Percentiles rank a stretch among this genome's conserved stretches.
Evolutionary conservation across 1,140 invertebrate genomes (phyloP).

Genomic region (Halesus radiatus): DNA sequence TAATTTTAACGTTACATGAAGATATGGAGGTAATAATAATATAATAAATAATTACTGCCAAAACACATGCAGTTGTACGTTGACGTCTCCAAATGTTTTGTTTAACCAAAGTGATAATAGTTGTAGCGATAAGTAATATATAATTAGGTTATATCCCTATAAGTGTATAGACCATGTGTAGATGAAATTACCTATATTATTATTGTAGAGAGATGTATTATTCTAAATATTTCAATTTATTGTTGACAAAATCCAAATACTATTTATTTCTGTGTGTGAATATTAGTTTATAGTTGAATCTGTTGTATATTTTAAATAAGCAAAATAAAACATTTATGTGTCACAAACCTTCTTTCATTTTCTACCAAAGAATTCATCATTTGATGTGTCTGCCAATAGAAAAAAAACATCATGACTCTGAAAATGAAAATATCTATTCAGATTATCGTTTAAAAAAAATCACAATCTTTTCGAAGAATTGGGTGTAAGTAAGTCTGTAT

Average conservation of each 20-base stretch:
- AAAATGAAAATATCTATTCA: no score
- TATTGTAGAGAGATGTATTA: constrained; percentile 41
- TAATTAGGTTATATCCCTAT: constrained; percentile 7
- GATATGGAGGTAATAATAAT: no score
- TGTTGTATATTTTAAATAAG: constrained; percentile 52
- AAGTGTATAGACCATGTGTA: constrained; percentile 20
- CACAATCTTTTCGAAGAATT: no score
- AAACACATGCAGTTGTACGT: no score
- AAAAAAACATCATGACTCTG: no score
- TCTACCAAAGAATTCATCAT: neutral
- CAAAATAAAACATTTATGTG: constrained; percentile 46
- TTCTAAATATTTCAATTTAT: constrained; percentile 31
- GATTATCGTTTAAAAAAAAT: no score
- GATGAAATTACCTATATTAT: constrained; percentile 29
- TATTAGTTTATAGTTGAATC: constrained; percentile 33
- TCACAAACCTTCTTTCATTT: constrained; percentile 2
- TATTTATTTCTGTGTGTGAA: constrained; percentile 56
- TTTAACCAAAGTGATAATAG: constrained; percentile 35
- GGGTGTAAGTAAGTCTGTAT: no score
- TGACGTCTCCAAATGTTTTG: constrained; percentile 7
- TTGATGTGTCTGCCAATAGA: no score
- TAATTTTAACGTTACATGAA: no score
- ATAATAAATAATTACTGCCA: no score
- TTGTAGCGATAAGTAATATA: neutral
- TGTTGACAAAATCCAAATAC: constrained; percentile 40